Evolutionary conservation across 2,888 invertebrate species (phyloP), one percentile per base, ranked within the genome.

Genomic region (Nomada ruficornis): DNA sequence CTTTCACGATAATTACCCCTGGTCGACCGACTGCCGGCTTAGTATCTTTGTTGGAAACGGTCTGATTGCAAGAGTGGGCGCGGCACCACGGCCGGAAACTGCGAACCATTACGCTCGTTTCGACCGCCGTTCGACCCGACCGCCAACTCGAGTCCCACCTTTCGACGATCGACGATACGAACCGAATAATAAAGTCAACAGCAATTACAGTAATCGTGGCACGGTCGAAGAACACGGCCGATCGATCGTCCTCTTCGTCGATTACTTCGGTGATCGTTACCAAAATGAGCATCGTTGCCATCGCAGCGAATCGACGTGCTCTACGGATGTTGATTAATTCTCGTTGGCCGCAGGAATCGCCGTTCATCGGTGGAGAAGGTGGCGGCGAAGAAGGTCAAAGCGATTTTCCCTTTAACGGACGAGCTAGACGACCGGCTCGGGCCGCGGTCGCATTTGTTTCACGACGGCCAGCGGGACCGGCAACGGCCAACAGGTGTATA

Each of bases 401-500:
- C 83, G 85, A 83, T 72, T 83, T 72, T 80, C 74, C 65, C 67
- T 80, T 77, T 86, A 86, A 86, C 86, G 86, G 88, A 85, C 77
- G 69, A 26, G 55, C 67, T 82, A 69, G 78, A 71, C 80, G 67
- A 55, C 63, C 44, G 47, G 69, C 11, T n/a, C 65, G 81, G 69
- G 62, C 68, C 74, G 70, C 70, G 75, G 79, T 78, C 84, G 84
- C 88, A 73, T 82, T 85, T 81, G 86, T 83, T 82, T 80, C 69
- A 75, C 82, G 83, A 60, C 75, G 72, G 73, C 79, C 77, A 82
- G 78, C 85, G 77, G 79, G 79, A 90, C 82, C 83, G 84, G 83
- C 92, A 92, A 92, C 92, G 91, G 92, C 89, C 93, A 93, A 93
- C 93, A 93, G 93, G 93, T 93, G 93, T 91, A 92, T 93, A 92